Percentiles rank a stretch among this genome's conserved stretches.
These are phyloP conservation scores for Tetrax tetrax DNA, from an alignment of 2,113 vertebrate species.

Conservation along the genomic window DNA sequence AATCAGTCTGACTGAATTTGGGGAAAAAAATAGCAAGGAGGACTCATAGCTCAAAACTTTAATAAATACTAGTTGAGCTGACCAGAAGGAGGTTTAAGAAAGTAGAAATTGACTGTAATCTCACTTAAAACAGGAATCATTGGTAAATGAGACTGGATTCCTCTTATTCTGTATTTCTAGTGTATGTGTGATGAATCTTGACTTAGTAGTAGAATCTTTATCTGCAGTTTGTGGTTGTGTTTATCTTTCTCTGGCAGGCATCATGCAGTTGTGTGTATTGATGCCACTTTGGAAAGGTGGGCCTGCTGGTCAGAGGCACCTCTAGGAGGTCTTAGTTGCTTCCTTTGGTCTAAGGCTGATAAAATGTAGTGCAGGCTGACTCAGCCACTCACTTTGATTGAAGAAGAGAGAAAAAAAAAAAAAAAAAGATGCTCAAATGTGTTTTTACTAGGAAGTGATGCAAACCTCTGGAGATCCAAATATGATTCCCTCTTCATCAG, in stretches of 20 bases:
- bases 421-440: neutral
- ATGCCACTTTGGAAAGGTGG: neutral
- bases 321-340: neutral
- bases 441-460: neutral
- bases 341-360: neutral
- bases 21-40: neutral
- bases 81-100: neutral
- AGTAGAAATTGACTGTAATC: neutral
- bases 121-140: neutral
- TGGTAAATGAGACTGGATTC: neutral
- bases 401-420: neutral
- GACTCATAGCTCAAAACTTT: neutral
- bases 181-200: neutral
- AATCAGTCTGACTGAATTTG: neutral
- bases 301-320: neutral
- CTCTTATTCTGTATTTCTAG: neutral
- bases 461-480: neutral
- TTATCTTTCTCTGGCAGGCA: neutral
- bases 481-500: neutral
- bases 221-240: neutral
- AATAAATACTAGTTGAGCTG: neutral
- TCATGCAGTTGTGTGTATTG: accelerated
- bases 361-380: neutral
- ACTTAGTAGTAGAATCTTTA: neutral
- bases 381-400: neutral